Evolutionary conservation across 2,888 invertebrate species (phyloP), one percentile per base, ranked within the genome.

Genomic region (Leptopilina syphax): DNA sequence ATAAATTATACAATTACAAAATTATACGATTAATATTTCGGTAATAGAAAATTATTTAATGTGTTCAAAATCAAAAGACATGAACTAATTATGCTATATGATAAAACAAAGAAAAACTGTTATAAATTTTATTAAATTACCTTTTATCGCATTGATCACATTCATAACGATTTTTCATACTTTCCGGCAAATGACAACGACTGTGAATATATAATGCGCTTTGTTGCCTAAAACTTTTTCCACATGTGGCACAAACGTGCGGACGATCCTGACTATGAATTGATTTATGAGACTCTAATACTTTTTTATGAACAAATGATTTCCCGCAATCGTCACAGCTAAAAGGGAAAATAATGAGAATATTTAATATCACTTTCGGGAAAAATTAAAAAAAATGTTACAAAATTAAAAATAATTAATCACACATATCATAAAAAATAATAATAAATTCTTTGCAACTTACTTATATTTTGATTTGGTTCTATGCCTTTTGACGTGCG

Each of bases 401-500:
- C 0, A 3, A 34, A 34, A 34, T 2, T 34, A 3, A 34, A 34
- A 34, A 1, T 3, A 34, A 34, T 34, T 34, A 1, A 34, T 34
- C 1, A 34, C 34, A 34, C 1, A 34, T 1, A 34, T 34, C 4
- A 34, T 34, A 34, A 4, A 34, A 3, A 34, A 3, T 27, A 27
- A 2, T 27, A 27, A 27, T 34, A 34, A 34, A 3, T 18, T 18
- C 66, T 12, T 24, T 5, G 68, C 18, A 66, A 81, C 89, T 84
- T 93, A 94, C 93, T 91, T 78, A 89, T 93, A 95, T 92, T 94
- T 94, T 47, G 95, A 90, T 85, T 93, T 93, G 80, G 94, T 93
- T 83, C 94, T 93, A 89, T 96, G 96, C 70, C 94, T 93, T 82
- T 93, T 92, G 0, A 95, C 94, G 90, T 96, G 96, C 78, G 94